phyloP scores from a whole-genome alignment of 2,113 vertebrate species.

The Thomomys bottae region DNA sequence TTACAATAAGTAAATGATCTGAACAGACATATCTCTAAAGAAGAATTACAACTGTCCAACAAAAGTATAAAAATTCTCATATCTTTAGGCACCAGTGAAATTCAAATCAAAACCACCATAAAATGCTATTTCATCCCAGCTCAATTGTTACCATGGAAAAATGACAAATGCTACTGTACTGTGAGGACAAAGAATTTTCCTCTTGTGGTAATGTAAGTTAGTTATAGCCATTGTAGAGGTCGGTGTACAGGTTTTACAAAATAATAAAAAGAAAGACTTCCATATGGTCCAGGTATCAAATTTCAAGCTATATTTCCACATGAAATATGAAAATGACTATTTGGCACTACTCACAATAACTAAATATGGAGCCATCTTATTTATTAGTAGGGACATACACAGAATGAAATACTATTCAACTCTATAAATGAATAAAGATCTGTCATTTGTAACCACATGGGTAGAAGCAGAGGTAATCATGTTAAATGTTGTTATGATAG shows the following conservation, averaged over 20 bases:
- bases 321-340: background rate
- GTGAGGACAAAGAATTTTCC: too few relatives aligned
- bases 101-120: background rate
- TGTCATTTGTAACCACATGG: background rate
- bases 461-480: background rate
- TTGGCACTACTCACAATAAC: background rate
- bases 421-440: background rate
- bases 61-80: background rate
- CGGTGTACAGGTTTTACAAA: too few relatives aligned
- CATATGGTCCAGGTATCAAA: background rate
- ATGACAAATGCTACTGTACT: background rate
- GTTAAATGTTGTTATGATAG: background rate
- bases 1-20: background rate
- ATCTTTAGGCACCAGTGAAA: background rate
- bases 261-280: background rate
- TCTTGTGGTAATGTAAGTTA: background rate
- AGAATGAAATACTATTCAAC: background rate
- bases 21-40: background rate
- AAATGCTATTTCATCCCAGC: background rate
- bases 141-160: background rate
- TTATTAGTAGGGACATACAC: background rate
- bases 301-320: background rate
- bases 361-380: background rate
- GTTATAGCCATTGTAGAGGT: background rate
- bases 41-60: background rate